These are phyloP conservation scores for Dryas iulia DNA, from an alignment of 1,140 invertebrate species.

Conservation along the genomic window DNA sequence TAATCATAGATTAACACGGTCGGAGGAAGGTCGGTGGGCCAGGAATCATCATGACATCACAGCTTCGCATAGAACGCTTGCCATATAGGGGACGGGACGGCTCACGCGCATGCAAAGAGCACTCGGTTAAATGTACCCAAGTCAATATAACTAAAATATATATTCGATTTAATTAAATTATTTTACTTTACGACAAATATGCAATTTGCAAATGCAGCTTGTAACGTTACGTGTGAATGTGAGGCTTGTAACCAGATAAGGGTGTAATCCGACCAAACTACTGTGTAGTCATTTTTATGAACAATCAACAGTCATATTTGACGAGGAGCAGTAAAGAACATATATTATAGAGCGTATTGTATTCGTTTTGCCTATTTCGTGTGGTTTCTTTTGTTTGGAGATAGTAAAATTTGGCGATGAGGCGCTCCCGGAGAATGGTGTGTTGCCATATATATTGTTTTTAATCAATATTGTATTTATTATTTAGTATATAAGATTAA, in stretches of 20 bases:
- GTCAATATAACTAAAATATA: background rate
- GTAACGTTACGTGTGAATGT: background rate
- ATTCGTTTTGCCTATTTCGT: background rate
- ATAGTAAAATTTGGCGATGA: background rate
- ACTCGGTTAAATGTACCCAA: background rate
- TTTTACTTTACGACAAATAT: background rate
- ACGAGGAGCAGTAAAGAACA: background rate
- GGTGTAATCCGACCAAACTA: background rate
- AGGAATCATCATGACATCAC: conserved; percentile 10
- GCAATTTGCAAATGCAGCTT: background rate
- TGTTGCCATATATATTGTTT: background rate
- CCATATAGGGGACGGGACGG: background rate
- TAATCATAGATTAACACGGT: conserved; percentile 15
- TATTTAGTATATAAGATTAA: background rate
- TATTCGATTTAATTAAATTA: background rate
- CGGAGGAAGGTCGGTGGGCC: background rate
- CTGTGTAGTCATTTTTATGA: conserved; percentile 1
- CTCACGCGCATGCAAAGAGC: conserved; percentile 20
- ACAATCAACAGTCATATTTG: conserved; percentile 4
- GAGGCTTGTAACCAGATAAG: conserved; percentile 1
- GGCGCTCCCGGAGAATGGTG: background rate
- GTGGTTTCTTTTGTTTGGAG: background rate
- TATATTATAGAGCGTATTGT: background rate
- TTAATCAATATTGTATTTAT: background rate
- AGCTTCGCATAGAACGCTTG: conserved; percentile 21